Evolutionary conservation across 2,888 invertebrate species (phyloP).

Genomic region (Galerucella calmariensis): DNA sequence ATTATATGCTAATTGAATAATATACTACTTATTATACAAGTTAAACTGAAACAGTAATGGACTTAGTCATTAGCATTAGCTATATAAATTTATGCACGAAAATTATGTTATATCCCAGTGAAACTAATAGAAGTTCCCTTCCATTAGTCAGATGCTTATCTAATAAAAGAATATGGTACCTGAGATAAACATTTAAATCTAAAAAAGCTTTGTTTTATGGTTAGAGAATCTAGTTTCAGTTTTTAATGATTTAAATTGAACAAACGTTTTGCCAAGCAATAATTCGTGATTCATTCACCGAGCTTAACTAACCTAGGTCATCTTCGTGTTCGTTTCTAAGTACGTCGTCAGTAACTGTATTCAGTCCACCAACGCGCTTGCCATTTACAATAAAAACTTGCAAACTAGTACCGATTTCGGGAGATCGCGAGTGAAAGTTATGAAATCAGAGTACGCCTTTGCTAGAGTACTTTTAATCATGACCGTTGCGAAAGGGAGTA

Average conservation of each 20-base stretch:
- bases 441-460: slow-evolving; percentile 7
- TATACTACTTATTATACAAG: too few relatives aligned
- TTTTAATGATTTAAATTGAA: background rate
- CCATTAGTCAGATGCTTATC: too few relatives aligned
- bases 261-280: background rate
- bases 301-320: slow-evolving; percentile 13
- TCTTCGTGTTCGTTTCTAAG: slow-evolving; percentile 6
- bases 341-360: slow-evolving; percentile 8
- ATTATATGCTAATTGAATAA: too few relatives aligned
- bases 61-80: too few relatives aligned
- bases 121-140: too few relatives aligned
- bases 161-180: too few relatives aligned
- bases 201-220: background rate
- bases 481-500: background rate
- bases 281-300: background rate
- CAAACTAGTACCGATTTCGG: background rate
- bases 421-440: slow-evolving; percentile 9
- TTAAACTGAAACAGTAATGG: too few relatives aligned
- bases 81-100: too few relatives aligned
- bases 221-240: background rate
- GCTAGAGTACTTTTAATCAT: background rate
- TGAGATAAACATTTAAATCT: background rate
- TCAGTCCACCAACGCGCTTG: background rate
- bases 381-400: background rate
- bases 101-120: too few relatives aligned